Conservation (phyloP, 1,140 invertebrate genomes). For the Meloidogyne floridensis region DNA sequence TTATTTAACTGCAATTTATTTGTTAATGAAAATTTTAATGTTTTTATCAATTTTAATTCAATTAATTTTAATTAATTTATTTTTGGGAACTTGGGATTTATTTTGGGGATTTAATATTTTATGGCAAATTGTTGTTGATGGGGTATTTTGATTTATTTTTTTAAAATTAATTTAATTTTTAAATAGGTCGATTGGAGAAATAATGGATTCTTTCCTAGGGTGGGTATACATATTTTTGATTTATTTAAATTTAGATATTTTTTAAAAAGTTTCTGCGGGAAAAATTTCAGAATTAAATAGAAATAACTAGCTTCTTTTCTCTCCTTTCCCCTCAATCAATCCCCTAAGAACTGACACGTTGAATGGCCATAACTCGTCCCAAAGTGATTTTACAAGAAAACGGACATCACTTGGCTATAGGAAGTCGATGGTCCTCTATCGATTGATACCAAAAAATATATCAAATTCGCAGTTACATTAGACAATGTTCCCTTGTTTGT, state of each 20-base stretch:
- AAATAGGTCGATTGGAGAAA: conserved; percentile 40
- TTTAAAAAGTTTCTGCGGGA: too few relatives aligned
- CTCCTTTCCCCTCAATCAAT: too few relatives aligned
- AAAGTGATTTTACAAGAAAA: too few relatives aligned
- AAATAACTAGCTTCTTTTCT: too few relatives aligned
- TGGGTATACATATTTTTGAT: conserved; percentile 3
- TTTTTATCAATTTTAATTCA: conserved; percentile 39
- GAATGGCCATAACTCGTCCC: too few relatives aligned
- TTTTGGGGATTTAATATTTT: conserved; percentile 49
- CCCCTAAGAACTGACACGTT: too few relatives aligned
- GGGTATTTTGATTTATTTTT: conserved; percentile 23
- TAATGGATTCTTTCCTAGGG: conserved; percentile 51
- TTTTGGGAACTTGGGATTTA: conserved; percentile 34
- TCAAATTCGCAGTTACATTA: too few relatives aligned
- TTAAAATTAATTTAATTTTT: background rate
- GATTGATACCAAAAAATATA: too few relatives aligned
- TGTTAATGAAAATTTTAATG: conserved; percentile 48
- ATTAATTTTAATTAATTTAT: conserved; percentile 51
- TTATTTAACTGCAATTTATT: conserved; percentile 48
- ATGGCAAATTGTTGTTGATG: conserved; percentile 33
- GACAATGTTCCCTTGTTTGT: too few relatives aligned
- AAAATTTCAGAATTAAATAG: too few relatives aligned
- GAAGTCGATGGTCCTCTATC: too few relatives aligned
- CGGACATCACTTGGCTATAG: too few relatives aligned
- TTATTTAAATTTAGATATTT: background rate